A percentile compares a stretch with the other conserved stretches of the same genome.
Evolutionary conservation across 2,797 vertebrate species (phyloP).

Genomic region (Periophthalmus magnuspinnatus): DNA sequence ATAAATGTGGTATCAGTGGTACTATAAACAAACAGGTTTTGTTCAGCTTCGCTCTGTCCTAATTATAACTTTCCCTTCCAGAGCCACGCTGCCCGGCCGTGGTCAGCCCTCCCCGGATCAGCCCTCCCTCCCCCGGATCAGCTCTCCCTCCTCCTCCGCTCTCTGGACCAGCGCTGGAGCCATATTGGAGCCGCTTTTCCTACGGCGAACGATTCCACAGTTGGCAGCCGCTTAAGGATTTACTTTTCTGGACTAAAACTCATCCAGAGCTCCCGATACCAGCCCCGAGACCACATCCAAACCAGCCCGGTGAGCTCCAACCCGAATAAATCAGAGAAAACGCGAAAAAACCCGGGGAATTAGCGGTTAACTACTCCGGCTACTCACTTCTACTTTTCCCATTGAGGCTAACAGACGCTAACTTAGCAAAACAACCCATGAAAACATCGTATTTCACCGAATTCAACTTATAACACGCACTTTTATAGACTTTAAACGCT

Average conservation of each 20-base stretch:
- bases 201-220: slow-evolving; percentile 36
- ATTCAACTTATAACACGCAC: neutral
- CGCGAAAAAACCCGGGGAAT: slow-evolving; percentile 17
- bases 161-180: slow-evolving; percentile 50
- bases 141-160: neutral
- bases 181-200: slow-evolving; percentile 60
- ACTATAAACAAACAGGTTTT: too few species aligned
- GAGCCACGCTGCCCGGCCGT: too few species aligned
- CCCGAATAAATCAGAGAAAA: too few species aligned
- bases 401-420: slow-evolving; percentile 48
- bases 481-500: accelerated
- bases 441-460: neutral
- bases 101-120: neutral
- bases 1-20: too few species aligned
- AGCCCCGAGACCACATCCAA: slow-evolving; percentile 24
- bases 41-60: neutral
- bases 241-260: slow-evolving; percentile 35
- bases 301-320: slow-evolving; percentile 49
- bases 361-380: neutral
- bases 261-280: slow-evolving; percentile 20
- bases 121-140: neutral
- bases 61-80: neutral
- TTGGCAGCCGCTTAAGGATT: slow-evolving; percentile 4
- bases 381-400: slow-evolving; percentile 35
- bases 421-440: slow-evolving; percentile 10